Conservation (phyloP, 2,113 vertebrate genomes). For the Mirounga angustirostris region DNA sequence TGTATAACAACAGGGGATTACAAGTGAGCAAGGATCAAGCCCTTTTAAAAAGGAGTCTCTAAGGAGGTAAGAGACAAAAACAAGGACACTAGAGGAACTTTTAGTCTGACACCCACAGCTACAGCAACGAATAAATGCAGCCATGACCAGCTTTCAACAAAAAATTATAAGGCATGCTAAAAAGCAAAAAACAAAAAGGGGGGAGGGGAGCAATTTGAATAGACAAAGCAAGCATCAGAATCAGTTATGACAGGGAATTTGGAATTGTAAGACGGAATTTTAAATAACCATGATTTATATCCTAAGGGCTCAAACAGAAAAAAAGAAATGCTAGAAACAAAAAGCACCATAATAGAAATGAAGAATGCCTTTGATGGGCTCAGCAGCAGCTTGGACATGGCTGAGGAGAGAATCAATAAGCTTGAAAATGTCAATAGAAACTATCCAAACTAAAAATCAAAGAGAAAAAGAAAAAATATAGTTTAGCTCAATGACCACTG, state of each 20-base stretch:
- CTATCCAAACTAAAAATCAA: not conserved
- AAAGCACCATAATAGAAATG: not conserved
- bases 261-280: not conserved
- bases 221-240: not conserved
- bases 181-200: not conserved
- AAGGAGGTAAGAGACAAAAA: not conserved
- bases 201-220: not conserved
- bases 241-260: not conserved
- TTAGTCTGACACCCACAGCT: not conserved
- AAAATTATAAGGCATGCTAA: not conserved
- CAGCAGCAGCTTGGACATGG: not conserved
- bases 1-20: not conserved
- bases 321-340: constrained; percentile 21
- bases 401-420: not conserved
- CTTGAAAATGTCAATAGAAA: not conserved
- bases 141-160: not conserved
- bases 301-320: not conserved
- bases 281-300: not conserved
- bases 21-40: not conserved
- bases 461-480: not conserved
- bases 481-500: not conserved
- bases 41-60: not conserved
- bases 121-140: not conserved
- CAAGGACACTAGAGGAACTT: not conserved
- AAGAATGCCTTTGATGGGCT: constrained; percentile 5